phyloP scores from a whole-genome alignment of 2,888 invertebrate species.

The Mimachlamys varia region DNA sequence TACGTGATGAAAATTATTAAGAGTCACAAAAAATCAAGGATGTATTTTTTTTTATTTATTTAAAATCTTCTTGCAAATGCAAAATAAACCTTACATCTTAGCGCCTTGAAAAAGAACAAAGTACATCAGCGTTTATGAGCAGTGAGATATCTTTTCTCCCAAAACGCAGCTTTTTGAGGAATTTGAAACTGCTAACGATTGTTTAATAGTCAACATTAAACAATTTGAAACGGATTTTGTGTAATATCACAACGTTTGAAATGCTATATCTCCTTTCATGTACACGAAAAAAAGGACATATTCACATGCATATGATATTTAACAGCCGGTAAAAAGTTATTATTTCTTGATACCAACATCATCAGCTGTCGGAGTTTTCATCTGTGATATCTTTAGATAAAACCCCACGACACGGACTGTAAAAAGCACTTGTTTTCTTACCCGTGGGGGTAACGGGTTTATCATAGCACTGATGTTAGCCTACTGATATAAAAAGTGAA shows the following conservation, averaged over 20 bases:
- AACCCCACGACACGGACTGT: background rate
- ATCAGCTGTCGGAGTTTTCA: conserved; percentile 6
- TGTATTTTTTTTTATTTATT: background rate
- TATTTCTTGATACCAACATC: background rate
- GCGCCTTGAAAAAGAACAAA: background rate
- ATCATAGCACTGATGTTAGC: background rate
- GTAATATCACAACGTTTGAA: background rate
- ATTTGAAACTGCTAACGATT: background rate
- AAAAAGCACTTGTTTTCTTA: conserved; percentile 19
- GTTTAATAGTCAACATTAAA: background rate
- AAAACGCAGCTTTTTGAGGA: background rate
- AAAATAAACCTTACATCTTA: background rate
- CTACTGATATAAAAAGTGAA: conserved; percentile 9
- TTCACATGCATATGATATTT: conserved; percentile 23
- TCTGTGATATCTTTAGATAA: conserved; percentile 28
- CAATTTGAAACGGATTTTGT: conserved; percentile 3
- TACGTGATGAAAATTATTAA: no score
- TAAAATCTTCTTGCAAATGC: background rate
- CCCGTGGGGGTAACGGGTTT: background rate
- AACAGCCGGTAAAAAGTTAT: conserved; percentile 23
- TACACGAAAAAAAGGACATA: background rate
- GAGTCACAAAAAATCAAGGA: no score
- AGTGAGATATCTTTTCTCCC: background rate
- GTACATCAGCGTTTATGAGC: background rate
- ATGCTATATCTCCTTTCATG: background rate